Evolutionary conservation across 2,113 vertebrate genomes (phyloP).

Genomic region (Thamnophis sirtalis): DNA sequence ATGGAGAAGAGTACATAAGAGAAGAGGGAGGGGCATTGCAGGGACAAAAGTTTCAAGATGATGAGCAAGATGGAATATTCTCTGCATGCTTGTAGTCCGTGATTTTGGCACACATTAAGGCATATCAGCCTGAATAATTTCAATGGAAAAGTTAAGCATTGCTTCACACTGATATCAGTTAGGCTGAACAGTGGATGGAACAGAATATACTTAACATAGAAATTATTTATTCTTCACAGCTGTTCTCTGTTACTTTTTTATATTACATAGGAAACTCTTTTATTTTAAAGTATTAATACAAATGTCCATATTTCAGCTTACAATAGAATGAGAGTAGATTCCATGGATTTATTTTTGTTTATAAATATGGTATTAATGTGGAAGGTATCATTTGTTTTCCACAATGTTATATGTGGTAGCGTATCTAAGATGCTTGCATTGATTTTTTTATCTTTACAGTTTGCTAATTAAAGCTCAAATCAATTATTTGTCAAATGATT

Average conservation of each 20-base stretch:
- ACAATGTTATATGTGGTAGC: background rate
- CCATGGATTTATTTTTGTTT: background rate
- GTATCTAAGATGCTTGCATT: background rate
- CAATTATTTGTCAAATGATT: background rate
- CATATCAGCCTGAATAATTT: background rate
- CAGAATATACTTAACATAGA: background rate
- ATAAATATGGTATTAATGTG: background rate
- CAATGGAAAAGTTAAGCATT: background rate
- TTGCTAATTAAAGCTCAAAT: background rate
- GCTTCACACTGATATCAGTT: background rate
- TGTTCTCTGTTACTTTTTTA: background rate
- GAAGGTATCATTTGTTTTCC: background rate
- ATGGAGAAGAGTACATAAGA: background rate
- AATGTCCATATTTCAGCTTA: background rate
- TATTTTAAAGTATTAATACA: background rate
- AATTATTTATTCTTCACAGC: background rate
- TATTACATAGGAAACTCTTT: background rate
- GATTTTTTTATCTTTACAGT: slow-evolving; percentile 4
- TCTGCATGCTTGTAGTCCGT: background rate
- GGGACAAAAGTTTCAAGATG: background rate
- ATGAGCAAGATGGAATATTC: fast-evolving
- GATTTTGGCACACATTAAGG: background rate
- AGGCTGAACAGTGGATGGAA: background rate
- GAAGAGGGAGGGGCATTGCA: slow-evolving; percentile 3
- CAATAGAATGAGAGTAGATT: background rate